Evolutionary conservation across 1,140 invertebrate genomes (phyloP).

Genomic region (Cherax quadricarinatus): DNA sequence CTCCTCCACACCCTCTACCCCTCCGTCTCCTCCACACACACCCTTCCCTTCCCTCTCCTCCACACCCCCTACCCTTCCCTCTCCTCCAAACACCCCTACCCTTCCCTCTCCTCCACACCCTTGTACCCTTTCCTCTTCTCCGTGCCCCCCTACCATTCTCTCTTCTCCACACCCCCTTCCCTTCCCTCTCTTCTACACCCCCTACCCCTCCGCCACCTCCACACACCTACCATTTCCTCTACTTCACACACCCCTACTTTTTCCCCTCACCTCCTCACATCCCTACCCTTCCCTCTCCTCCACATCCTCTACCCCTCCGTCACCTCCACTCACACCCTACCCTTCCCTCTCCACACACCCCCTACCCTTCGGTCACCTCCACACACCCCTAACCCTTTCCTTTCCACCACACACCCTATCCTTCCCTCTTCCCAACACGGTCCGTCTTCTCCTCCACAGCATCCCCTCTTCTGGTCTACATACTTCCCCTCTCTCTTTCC

Average conservation of each 20-base stretch:
- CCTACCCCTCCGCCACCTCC: background rate
- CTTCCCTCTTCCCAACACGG: background rate
- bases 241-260: background rate
- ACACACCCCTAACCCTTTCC: background rate
- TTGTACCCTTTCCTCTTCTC: background rate
- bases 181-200: background rate
- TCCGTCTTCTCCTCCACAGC: background rate
- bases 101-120: background rate
- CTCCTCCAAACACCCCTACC: background rate
- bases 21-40: too few species aligned
- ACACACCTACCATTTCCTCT: background rate
- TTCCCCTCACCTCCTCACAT: background rate
- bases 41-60: too few species aligned
- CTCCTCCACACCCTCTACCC: too few species aligned
- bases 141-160: background rate
- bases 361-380: background rate
- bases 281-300: background rate
- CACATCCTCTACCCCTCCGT: background rate
- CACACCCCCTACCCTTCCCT: background rate
- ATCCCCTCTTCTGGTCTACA: background rate
- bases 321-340: background rate
- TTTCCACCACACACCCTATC: background rate
- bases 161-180: background rate
- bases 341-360: background rate
- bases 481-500: background rate